These are phyloP conservation scores for Oxygymnocypris stewartii DNA, from an alignment of 2,113 vertebrate species.

Conservation along the genomic window DNA sequence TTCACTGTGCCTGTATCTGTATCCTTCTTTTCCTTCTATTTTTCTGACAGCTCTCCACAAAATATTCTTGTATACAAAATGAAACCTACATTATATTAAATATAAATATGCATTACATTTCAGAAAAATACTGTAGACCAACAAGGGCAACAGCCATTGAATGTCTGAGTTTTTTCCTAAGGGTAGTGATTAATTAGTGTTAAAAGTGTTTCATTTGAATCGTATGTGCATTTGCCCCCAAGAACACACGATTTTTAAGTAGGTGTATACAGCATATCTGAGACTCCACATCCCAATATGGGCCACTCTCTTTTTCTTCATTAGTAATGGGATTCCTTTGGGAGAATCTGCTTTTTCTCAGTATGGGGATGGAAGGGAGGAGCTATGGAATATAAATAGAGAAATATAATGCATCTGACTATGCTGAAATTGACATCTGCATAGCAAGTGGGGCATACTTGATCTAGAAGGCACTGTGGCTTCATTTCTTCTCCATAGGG, in stretches of 20 bases:
- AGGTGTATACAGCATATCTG: background rate
- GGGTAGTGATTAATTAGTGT: background rate
- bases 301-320: constrained; percentile 28
- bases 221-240: background rate
- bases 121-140: background rate
- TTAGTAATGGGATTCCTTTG: constrained; percentile 23
- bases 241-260: background rate
- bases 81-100: too few species aligned
- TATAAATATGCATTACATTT: background rate
- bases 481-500: background rate
- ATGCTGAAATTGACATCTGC: background rate
- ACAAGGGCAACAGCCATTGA: background rate
- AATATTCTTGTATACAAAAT: background rate
- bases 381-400: background rate
- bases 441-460: background rate
- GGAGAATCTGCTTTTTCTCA: background rate
- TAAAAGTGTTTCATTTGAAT: background rate
- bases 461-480: background rate
- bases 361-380: background rate
- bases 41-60: background rate
- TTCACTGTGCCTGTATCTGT: background rate
- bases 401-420: background rate
- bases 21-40: background rate
- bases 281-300: background rate
- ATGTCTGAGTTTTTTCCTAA: background rate